Conservation (phyloP, 64 coral and sea anemone genomes). For the Pocillopora damicornis region DNA sequence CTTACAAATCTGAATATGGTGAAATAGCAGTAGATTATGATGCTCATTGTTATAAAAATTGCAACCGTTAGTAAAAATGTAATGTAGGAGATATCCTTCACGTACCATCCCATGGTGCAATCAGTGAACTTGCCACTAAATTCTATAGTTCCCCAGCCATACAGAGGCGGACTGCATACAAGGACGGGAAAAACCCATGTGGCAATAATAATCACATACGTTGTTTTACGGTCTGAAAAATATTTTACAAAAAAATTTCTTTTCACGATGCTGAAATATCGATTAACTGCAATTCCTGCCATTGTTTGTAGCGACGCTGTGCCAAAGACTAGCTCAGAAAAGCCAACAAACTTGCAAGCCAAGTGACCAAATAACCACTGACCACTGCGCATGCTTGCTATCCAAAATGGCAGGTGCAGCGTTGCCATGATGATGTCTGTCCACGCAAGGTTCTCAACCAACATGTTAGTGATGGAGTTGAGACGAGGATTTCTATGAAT, state of each 20-base stretch:
- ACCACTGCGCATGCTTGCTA: constrained; percentile 39
- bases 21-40: constrained; percentile 58
- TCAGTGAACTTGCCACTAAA: constrained; percentile 51
- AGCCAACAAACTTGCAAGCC: constrained; percentile 21
- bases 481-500: constrained; percentile 45
- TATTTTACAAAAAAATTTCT: constrained; percentile 40
- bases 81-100: constrained; percentile 21
- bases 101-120: constrained; percentile 48
- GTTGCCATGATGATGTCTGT: constrained; percentile 50
- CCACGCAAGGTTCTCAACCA: constrained; percentile 50
- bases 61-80: constrained; percentile 20
- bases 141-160: constrained; percentile 60
- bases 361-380: constrained; percentile 39
- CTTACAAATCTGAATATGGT: constrained; percentile 54
- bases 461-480: constrained; percentile 49
- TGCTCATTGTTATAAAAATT: constrained; percentile 24
- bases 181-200: constrained; percentile 39
- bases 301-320: constrained; percentile 48
- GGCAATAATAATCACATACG: not conserved
- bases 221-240: constrained; percentile 49
- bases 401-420: constrained; percentile 66
- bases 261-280: constrained; percentile 55
- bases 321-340: constrained; percentile 47
- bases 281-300: constrained; percentile 42
- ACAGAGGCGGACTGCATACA: constrained; percentile 39